Conservation (phyloP, 2,797 vertebrate genomes). For the Hydrophis major region DNA sequence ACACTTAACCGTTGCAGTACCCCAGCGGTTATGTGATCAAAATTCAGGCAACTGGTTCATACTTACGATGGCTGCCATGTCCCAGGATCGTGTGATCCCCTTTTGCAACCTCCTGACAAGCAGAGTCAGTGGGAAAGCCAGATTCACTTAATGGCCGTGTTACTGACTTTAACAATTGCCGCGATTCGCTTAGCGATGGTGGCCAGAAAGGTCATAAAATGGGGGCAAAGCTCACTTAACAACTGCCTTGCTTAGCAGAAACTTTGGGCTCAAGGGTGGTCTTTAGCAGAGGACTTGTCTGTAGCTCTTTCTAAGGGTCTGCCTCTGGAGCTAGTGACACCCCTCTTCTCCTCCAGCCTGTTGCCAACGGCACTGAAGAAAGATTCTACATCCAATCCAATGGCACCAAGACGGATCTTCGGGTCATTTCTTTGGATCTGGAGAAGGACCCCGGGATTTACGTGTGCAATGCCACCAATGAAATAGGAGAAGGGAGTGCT, state of each 20-base stretch:
- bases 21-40: no score
- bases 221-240: background rate
- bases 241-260: background rate
- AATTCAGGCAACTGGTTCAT: background rate
- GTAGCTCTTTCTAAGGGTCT: background rate
- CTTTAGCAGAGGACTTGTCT: background rate
- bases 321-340: background rate
- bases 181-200: no score
- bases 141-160: no score
- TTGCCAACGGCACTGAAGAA: constrained; percentile 73
- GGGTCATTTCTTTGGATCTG: constrained; percentile 71
- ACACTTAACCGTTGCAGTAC: no score
- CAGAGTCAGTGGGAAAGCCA: no score
- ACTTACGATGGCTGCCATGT: background rate
- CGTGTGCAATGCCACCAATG: constrained; percentile 73
- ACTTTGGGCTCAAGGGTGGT: background rate
- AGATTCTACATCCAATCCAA: constrained; percentile 76
- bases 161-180: no score
- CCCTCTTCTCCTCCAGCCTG: constrained; percentile 45
- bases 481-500: constrained; percentile 17
- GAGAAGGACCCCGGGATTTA: constrained; percentile 78
- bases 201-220: no score
- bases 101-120: background rate
- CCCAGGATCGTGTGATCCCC: background rate
- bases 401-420: constrained; percentile 74